Conservation (phyloP, 1,140 invertebrate genomes). For the Drosophila neocordata region DNA sequence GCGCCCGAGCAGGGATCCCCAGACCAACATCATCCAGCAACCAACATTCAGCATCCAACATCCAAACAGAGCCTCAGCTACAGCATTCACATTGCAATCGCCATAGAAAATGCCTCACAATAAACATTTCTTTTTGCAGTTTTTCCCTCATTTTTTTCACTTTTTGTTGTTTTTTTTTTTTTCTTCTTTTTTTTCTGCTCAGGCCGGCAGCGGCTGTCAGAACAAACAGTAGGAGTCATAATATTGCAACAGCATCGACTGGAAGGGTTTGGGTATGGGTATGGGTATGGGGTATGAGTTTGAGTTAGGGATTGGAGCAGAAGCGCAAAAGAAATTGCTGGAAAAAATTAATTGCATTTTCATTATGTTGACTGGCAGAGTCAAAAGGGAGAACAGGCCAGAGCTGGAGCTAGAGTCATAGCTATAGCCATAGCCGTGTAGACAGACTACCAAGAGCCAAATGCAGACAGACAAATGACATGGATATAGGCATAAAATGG, state of each 20-base stretch:
- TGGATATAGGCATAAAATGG: conserved; percentile 61
- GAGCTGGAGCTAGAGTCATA: background rate
- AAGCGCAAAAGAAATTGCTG: conserved; percentile 74
- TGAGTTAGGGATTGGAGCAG: conserved; percentile 41
- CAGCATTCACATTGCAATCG: conserved; percentile 55
- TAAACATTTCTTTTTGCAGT: conserved; percentile 69
- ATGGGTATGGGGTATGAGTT: conserved; percentile 6
- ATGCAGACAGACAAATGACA: conserved; percentile 75
- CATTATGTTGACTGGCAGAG: conserved; percentile 80
- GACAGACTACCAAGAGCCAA: conserved; percentile 15
- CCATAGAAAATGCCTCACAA: conserved; percentile 75
- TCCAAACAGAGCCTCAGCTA: conserved; percentile 18
- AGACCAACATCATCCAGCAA: background rate
- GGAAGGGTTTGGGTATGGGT: conserved; percentile 19
- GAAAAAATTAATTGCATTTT: conserved; percentile 83
- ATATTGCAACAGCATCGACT: conserved; percentile 72
- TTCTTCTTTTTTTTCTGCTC: conserved; percentile 11
- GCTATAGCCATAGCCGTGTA: background rate
- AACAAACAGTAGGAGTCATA: conserved; percentile 79
- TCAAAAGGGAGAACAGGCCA: conserved; percentile 38
- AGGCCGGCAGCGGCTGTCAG: conserved; percentile 47
- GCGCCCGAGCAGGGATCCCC: conserved; percentile 37
- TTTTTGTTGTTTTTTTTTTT: conserved; percentile 21
- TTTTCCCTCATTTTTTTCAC: conserved; percentile 24
- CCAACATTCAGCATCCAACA: background rate